These are phyloP conservation scores for Leptinotarsa haldemani DNA, from an alignment of 2,888 invertebrate species.

Conservation along the genomic window DNA sequence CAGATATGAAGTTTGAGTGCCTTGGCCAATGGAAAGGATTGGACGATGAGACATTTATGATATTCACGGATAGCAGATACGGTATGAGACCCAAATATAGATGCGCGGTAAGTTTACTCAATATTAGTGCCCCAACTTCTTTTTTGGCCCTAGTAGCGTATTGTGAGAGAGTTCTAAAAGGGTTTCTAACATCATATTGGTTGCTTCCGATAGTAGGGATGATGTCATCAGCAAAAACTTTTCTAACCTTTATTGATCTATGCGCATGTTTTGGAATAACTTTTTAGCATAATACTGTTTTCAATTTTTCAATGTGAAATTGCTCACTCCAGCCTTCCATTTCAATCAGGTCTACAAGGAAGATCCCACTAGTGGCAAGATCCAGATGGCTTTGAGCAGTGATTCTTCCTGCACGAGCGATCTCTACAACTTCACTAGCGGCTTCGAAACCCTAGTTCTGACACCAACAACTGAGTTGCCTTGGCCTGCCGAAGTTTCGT, in stretches of 20 bases:
- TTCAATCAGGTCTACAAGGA: conserved; percentile 49
- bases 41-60: conserved; percentile 70
- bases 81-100: conserved; percentile 69
- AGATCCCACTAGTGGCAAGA: conserved; percentile 66
- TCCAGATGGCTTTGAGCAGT: conserved; percentile 72
- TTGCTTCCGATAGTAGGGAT: too few relatives aligned
- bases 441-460: conserved; percentile 71
- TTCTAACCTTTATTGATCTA: too few relatives aligned
- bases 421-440: conserved; percentile 69
- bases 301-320: too few relatives aligned
- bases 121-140: too few relatives aligned
- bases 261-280: too few relatives aligned
- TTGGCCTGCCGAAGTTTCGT: conserved; percentile 64
- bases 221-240: too few relatives aligned
- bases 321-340: too few relatives aligned
- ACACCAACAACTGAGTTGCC: conserved; percentile 59
- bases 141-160: too few relatives aligned
- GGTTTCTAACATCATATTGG: too few relatives aligned
- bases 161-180: too few relatives aligned
- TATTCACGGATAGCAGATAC: conserved; percentile 69
- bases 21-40: conserved; percentile 73
- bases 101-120: conserved; percentile 69
- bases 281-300: too few relatives aligned
- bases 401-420: conserved; percentile 74
- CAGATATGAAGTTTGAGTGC: conserved; percentile 73